These are phyloP conservation scores for Sebastes baramenuke DNA, from an alignment of 2,797 vertebrate species.

Conservation along the genomic window DNA sequence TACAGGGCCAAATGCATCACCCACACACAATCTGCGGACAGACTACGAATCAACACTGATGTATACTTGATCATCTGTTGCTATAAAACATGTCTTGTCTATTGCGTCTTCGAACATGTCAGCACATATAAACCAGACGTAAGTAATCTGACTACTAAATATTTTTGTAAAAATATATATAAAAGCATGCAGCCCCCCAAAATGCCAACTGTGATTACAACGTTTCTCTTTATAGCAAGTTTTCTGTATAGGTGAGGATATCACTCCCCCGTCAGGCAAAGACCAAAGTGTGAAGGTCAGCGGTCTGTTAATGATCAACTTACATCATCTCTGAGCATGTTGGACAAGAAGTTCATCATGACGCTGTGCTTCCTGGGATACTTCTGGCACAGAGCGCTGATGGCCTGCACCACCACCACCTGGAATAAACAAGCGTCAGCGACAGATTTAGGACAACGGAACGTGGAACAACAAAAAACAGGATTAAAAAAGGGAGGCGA, in stretches of 20 bases:
- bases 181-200: not conserved
- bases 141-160: not conserved
- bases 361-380: constrained; percentile 97
- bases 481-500: not conserved
- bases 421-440: constrained; percentile 62
- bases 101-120: not conserved
- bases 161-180: not conserved
- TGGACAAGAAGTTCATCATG: constrained; percentile 99
- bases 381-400: constrained; percentile 97
- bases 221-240: not conserved
- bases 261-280: not conserved
- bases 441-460: not conserved
- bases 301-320: constrained; percentile 40
- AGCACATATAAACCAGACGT: not conserved
- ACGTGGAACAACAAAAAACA: not conserved
- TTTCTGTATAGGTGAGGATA: not conserved
- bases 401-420: constrained; percentile 98
- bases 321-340: constrained; percentile 98
- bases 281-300: not conserved
- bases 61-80: not conserved
- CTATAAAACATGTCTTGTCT: not conserved
- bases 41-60: not conserved
- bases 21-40: not conserved
- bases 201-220: not conserved
- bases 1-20: not conserved